These are phyloP conservation scores for Bruchidius siliquastri DNA, from an alignment of 2,888 invertebrate species.

Conservation along the genomic window DNA sequence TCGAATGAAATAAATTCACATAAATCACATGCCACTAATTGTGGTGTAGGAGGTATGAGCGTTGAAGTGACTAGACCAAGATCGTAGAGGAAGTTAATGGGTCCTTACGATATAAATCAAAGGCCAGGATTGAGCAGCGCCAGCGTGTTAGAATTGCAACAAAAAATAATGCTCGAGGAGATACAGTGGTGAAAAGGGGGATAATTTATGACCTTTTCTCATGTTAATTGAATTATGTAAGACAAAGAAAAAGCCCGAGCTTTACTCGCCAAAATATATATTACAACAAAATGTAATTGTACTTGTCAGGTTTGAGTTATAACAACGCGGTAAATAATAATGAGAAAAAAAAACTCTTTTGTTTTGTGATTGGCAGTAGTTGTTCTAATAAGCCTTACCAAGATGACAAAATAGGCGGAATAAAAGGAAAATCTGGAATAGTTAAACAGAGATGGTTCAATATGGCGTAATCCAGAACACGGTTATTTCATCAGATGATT, in stretches of 20 bases:
- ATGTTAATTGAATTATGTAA: not conserved
- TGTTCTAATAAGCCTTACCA: no score
- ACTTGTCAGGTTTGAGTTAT: not conserved
- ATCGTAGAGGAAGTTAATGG: not conserved
- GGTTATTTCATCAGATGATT: no score
- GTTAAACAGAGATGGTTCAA: no score
- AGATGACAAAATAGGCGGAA: no score
- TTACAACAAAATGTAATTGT: not conserved
- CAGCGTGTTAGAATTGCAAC: not conserved
- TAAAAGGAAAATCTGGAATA: no score
- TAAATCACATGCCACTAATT: not conserved
- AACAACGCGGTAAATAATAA: not conserved
- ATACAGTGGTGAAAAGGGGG: not conserved
- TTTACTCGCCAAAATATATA: not conserved
- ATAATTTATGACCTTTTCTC: not conserved
- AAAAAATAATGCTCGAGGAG: not conserved
- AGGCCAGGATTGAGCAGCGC: not conserved
- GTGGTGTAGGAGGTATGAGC: not conserved
- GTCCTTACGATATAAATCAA: not conserved
- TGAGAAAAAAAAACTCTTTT: not conserved
- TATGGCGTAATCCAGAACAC: no score
- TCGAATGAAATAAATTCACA: not conserved
- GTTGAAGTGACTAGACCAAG: not conserved
- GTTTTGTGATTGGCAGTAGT: not conserved
- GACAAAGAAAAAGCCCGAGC: not conserved